Conservation (phyloP, 2,113 vertebrate genomes). For the Salvelinus sp. region DNA sequence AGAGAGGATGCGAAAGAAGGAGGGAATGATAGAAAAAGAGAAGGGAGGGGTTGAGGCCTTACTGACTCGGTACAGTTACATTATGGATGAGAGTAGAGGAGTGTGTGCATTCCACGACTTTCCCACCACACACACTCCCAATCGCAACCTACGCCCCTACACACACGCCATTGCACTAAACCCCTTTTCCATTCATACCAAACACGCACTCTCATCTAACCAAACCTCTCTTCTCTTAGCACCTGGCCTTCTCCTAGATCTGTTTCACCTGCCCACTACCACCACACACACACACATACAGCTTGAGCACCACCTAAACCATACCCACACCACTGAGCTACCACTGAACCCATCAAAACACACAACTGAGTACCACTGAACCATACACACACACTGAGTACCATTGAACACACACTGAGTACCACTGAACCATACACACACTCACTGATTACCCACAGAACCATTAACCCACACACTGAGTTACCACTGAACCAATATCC, state of each 20-base stretch:
- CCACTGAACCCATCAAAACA: too few relatives aligned
- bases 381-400: too few relatives aligned
- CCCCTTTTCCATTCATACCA: background rate
- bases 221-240: conserved; percentile 44
- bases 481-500: too few relatives aligned
- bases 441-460: too few relatives aligned
- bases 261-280: background rate
- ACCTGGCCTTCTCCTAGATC: background rate
- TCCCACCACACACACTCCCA: background rate
- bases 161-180: too few relatives aligned
- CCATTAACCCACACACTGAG: too few relatives aligned
- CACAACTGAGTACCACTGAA: too few relatives aligned
- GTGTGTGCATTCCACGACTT: conserved; percentile 33
- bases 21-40: conserved; percentile 12
- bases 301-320: too few relatives aligned
- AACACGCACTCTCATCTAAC: conserved; percentile 13
- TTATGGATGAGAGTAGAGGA: conserved; percentile 51
- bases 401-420: background rate
- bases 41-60: conserved; percentile 39
- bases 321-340: background rate
- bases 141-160: background rate
- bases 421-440: background rate
- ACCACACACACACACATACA: background rate
- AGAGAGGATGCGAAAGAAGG: conserved; percentile 4
- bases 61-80: conserved; percentile 37